Evolutionary conservation across 2,113 vertebrate genomes (phyloP).

Genomic region (Marmota monax): DNA sequence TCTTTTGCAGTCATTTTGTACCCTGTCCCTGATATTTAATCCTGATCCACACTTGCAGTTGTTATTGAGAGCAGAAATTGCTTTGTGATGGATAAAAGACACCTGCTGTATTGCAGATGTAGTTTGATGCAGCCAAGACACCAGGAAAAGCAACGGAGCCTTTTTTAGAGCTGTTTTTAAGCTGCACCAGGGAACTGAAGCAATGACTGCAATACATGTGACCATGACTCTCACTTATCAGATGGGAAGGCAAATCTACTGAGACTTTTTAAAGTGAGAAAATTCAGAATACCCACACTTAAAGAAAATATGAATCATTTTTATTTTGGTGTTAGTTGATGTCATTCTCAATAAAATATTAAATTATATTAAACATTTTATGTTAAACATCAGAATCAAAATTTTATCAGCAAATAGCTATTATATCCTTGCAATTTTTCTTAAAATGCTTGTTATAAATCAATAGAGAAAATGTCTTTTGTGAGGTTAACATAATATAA

Average conservation of each 20-base stretch:
- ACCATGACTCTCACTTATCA: conserved; percentile 55
- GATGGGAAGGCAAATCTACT: background rate
- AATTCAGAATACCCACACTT: conserved; percentile 48
- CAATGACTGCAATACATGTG: conserved; percentile 33
- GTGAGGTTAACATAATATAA: background rate
- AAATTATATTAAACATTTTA: conserved; percentile 52
- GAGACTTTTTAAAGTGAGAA: conserved; percentile 57
- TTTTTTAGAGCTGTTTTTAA: conserved; percentile 51
- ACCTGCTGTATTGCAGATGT: conserved; percentile 63
- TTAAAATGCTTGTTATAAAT: conserved; percentile 1
- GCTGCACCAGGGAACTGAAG: background rate
- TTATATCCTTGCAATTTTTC: conserved; percentile 32
- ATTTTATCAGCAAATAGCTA: conserved; percentile 35
- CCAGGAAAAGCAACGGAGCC: background rate
- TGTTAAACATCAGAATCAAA: conserved; percentile 14
- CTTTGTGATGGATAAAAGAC: conserved; percentile 16
- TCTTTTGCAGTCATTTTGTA: background rate
- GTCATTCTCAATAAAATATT: conserved; percentile 31
- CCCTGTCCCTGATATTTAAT: background rate
- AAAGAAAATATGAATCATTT: conserved; percentile 61
- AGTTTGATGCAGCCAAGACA: background rate
- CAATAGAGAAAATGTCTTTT: conserved; percentile 44
- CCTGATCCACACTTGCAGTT: background rate
- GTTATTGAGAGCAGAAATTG: background rate
- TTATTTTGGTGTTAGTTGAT: conserved; percentile 64